These are phyloP conservation scores for Brachionus calyciflorus DNA, from an alignment of 1,140 invertebrate species.

Conservation along the genomic window DNA sequence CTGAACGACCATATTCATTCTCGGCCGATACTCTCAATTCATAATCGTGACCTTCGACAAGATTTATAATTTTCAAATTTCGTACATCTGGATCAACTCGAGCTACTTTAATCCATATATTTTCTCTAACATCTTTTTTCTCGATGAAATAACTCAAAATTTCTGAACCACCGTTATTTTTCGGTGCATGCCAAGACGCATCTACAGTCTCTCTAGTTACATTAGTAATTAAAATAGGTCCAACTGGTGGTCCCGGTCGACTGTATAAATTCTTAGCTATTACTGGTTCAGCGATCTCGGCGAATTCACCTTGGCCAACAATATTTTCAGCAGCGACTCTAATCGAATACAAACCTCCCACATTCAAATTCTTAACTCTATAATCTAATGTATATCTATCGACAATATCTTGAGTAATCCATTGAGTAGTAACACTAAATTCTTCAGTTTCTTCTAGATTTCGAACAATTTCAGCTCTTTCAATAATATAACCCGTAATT, in stretches of 20 bases:
- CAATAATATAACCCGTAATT: constrained; percentile 83
- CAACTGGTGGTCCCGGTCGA: constrained; percentile 81
- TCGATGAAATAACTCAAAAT: constrained; percentile 96
- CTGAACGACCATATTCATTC: constrained; percentile 89
- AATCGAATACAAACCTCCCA: constrained; percentile 25
- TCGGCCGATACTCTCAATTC: constrained; percentile 92
- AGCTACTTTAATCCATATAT: constrained; percentile 84
- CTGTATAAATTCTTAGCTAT: constrained; percentile 11
- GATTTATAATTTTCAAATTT: constrained; percentile 72
- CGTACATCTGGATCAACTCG: constrained; percentile 85
- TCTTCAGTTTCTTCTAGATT: not conserved
- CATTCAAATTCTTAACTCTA: not conserved
- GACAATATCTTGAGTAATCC: not conserved
- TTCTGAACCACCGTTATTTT: constrained; percentile 92
- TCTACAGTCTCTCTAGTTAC: constrained; percentile 91
- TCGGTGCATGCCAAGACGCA: constrained; percentile 84
- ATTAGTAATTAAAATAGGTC: constrained; percentile 85
- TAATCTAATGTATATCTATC: constrained; percentile 34
- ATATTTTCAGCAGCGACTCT: constrained; percentile 43
- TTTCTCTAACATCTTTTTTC: constrained; percentile 87
- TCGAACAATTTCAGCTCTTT: constrained; percentile 70
- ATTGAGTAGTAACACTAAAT: not conserved
- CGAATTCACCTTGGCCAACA: not conserved
- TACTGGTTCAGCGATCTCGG: constrained; percentile 5
- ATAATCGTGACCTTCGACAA: constrained; percentile 90